Base-by-base conservation (phyloP, 2,888 invertebrate genomes). In the Phorcus lineatus region DNA sequence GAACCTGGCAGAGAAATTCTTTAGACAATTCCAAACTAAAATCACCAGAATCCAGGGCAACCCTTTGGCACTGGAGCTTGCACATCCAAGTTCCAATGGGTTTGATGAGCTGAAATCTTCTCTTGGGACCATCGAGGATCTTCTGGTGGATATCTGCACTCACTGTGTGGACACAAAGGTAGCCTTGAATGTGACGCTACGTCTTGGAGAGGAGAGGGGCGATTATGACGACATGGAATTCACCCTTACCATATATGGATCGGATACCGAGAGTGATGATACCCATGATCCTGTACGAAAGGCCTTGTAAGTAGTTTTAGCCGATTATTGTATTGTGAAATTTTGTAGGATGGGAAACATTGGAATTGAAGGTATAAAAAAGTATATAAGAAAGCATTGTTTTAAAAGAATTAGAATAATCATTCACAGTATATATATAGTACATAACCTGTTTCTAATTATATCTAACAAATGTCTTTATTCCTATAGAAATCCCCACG, bases 211-310 rank as follows among this genome's bases (percentile, higher is more conserved):
- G 28, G 16, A 62, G 17, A 28, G 28, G 28, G 28, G n/a, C 9
- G 62, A 24, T 24, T 62, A n/a, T 4, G 62, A 62, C 13, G 62
- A 28, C 3, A 62, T 62, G 62, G 62, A 62, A 28, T 62, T 24
- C 28, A 62, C 62, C 17, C 24, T 62, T 13, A 62, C 62, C 62
- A 62, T 62, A 62, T 62, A 62, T 62, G 62, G 62, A 62, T 62
- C 62, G 24, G 62, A 62, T 3, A 62, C 62, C 11, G 62, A 62
- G 28, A 62, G 62, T 24, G 62, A 62, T 28, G 62, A 62, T 62
- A 2, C 24, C 16, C 22, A 24, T 62, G 62, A 47, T 47, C 47
- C 47, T 9, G 1, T 9, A 11, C 47, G 47, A 47, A 47, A 47
- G 47, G 47, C 47, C 13, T 11, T 47, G 47, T 47, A 47, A 47